Base-by-base conservation (phyloP, 2,888 invertebrate species). In the Phortica okadai region DNA sequence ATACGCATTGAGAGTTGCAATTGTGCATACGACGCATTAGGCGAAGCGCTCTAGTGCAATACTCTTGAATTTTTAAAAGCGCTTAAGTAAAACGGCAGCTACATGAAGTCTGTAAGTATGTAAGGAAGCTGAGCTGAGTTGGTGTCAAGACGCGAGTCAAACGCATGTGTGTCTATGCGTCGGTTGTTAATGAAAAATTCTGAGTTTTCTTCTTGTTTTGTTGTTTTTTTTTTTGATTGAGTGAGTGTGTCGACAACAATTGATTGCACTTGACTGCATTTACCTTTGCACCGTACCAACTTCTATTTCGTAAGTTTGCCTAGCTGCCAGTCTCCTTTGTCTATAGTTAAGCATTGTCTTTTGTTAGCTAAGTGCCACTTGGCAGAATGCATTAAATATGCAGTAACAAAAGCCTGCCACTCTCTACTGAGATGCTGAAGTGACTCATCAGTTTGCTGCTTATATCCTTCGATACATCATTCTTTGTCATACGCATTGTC, bases 41-140 rank as follows among this genome's bases (percentile, higher is more conserved):
- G 50, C 14, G 50, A 8, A 50, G 50, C 50, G 50, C 50, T 11
- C 5, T 6, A 11, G 50, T 50, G 64, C 45, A 69, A 25, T 21
- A 45, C 21, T 82, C 82, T 76, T 85, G 85, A 84, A 85, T 86
- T 83, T 84, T 88, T 85, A 81, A 85, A 82, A 82, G 85, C 84
- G 88, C 78, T 81, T 86, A 85, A 87, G 86, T 86, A 25, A 85
- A 84, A 44, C 16, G 44, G 69, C 45, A 69, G 69, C n/a, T n/a
- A 45, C 21, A 69, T 69, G 41, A 21, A 8, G 14, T 33, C 33
- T n/a, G n/a, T n/a, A 33, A 6, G 33, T 21, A 41, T 14, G 14
- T 64, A 14, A 25, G 7, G 64, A 64, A 41, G 25, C 11, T 21
- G 59, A 59, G 8, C 50, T 11, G 50, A 50, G 14, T 14, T 50